Conservation (phyloP, 2,797 vertebrate genomes). For the Taenioides sp. region DNA sequence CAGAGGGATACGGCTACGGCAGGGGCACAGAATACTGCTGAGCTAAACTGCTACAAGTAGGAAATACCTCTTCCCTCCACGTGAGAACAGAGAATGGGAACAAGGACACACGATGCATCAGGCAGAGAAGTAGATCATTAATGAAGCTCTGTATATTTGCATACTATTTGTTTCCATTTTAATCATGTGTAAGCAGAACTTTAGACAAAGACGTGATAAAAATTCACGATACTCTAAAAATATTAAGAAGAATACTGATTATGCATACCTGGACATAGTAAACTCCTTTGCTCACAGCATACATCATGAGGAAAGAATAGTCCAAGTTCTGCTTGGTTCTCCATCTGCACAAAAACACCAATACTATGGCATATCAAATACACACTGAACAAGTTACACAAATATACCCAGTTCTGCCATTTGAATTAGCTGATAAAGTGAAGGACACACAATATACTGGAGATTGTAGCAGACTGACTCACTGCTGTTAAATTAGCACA, state of each 20-base stretch:
- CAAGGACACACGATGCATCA: conserved; percentile 18
- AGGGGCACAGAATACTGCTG: conserved; percentile 22
- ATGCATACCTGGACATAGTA: conserved; percentile 94
- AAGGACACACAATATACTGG: conserved; percentile 3
- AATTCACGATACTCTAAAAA: not conserved
- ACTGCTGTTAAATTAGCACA: conserved; percentile 14
- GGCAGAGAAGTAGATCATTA: conserved; percentile 29
- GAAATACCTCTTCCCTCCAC: conserved; percentile 64
- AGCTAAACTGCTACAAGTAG: conserved; percentile 32
- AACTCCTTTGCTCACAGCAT: conserved; percentile 92
- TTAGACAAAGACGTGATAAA: not conserved
- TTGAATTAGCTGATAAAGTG: no score
- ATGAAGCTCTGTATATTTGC: not conserved
- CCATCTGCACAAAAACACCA: conserved; percentile 84
- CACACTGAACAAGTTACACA: not conserved
- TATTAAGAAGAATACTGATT: not conserved
- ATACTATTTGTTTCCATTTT: not conserved
- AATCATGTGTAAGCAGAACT: not conserved
- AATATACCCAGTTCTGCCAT: not conserved
- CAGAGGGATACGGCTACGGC: conserved; percentile 11
- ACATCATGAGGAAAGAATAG: conserved; percentile 99
- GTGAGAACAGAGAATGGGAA: conserved; percentile 50
- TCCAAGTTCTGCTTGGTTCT: conserved; percentile 98
- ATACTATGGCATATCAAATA: not conserved
- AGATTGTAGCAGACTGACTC: conserved; percentile 29